Conservation (phyloP, 1,140 invertebrate species). For the Thalassaphorura encarpata region DNA sequence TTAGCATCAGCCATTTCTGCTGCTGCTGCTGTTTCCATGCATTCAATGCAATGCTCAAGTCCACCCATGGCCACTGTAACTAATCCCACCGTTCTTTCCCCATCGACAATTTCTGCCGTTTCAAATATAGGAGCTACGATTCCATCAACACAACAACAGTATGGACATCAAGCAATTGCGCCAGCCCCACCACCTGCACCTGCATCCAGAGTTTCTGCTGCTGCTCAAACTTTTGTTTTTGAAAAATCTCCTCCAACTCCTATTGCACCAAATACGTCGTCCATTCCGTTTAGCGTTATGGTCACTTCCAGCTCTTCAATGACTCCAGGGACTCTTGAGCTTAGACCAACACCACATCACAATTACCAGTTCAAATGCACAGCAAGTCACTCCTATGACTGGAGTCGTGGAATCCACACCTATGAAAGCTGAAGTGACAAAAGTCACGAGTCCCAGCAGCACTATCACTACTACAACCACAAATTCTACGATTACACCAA, state of each 20-base stretch:
- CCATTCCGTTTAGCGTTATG: too few species aligned
- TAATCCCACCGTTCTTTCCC: conserved; percentile 2
- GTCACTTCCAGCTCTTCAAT: too few species aligned
- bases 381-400: too few species aligned
- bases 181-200: conserved; percentile 15
- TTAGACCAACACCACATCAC: too few species aligned
- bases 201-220: conserved; percentile 6
- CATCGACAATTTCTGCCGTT: conserved; percentile 15
- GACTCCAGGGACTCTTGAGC: too few species aligned
- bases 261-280: conserved; percentile 11
- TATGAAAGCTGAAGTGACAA: too few species aligned
- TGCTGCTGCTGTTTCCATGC: conserved; percentile 4
- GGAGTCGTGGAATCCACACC: background rate
- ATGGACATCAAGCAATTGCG: conserved; percentile 40
- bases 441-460: too few species aligned
- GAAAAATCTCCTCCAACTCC: conserved; percentile 5
- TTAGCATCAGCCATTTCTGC: conserved; percentile 5
- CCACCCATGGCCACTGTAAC: background rate
- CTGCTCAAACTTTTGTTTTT: background rate
- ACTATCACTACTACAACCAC: too few species aligned
- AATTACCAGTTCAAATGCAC: too few species aligned
- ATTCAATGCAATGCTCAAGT: conserved; percentile 4
- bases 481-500: too few species aligned
- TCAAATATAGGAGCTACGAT: conserved; percentile 2
- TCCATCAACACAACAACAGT: too few species aligned